Conservation (phyloP, 2,113 vertebrate genomes). For the Pampusana beccarii region DNA sequence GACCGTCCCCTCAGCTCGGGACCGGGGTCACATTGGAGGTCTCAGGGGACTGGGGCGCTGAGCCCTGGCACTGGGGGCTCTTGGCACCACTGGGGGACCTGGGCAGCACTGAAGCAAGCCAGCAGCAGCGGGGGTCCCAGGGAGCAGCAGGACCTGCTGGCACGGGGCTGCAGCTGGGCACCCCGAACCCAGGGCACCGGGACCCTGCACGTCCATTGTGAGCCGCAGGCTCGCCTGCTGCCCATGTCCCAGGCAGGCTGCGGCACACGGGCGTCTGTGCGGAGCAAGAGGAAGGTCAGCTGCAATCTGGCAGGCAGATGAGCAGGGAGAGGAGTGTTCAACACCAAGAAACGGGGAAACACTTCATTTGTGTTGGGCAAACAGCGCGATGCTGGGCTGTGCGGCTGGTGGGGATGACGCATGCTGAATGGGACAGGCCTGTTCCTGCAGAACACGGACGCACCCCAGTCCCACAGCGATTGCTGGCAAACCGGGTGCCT, state of each 20-base stretch:
- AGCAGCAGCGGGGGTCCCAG: accelerated
- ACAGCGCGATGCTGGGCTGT: neutral
- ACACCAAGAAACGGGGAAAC: neutral
- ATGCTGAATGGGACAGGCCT: neutral
- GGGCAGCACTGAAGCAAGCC: neutral
- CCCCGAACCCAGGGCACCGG: too few relatives aligned
- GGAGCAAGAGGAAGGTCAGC: neutral
- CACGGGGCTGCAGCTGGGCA: too few relatives aligned
- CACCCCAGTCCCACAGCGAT: accelerated
- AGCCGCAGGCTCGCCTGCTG: neutral
- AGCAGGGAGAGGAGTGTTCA: neutral
- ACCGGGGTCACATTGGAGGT: neutral
- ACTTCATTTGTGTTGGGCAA: neutral
- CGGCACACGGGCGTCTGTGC: accelerated
- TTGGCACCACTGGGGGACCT: accelerated
- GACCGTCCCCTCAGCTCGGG: accelerated
- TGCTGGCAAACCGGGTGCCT: neutral
- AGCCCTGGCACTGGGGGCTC: neutral
- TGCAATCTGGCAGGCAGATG: neutral
- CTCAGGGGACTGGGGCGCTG: neutral
- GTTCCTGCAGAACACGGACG: neutral
- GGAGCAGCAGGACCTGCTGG: neutral
- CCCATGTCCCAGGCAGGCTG: neutral
- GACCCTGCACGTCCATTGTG: accelerated
- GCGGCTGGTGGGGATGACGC: accelerated